Evolutionary conservation across 30 jellyfish, hydroid and myxozoan genomes (phyloP).

Genomic region (Catostylus mosaicus): DNA sequence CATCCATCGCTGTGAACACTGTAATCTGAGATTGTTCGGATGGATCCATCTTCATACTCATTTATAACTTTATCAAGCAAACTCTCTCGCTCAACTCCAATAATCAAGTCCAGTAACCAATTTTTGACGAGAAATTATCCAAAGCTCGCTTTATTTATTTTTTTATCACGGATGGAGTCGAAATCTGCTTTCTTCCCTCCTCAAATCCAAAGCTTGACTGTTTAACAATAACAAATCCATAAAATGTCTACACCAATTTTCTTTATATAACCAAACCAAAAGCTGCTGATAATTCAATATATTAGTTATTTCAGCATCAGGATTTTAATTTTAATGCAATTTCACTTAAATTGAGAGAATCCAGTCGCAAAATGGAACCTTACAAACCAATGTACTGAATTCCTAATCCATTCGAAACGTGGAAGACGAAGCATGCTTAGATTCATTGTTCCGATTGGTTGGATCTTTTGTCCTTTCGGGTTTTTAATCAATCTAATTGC

Average conservation of each 20-base stretch:
- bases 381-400: background rate
- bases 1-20: conserved; percentile 37
- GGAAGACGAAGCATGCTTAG: conserved; percentile 43
- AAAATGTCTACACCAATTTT: background rate
- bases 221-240: background rate
- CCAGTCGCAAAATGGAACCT: background rate
- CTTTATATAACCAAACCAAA: background rate
- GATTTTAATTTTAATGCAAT: too few relatives aligned
- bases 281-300: too few relatives aligned
- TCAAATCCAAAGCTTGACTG: background rate
- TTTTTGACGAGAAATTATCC: background rate
- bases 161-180: background rate
- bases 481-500: background rate
- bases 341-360: too few relatives aligned
- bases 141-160: background rate
- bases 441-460: conserved; percentile 66
- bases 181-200: background rate
- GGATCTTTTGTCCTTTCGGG: conserved; percentile 5
- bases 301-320: too few relatives aligned
- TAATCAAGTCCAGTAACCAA: too few relatives aligned
- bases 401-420: conserved; percentile 2
- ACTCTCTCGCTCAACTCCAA: too few relatives aligned
- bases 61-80: too few relatives aligned
- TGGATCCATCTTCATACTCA: conserved; percentile 27
- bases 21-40: conserved; percentile 67